phyloP scores from a whole-genome alignment of 2,888 invertebrate genomes.

The Phytoseiulus persimilis region DNA sequence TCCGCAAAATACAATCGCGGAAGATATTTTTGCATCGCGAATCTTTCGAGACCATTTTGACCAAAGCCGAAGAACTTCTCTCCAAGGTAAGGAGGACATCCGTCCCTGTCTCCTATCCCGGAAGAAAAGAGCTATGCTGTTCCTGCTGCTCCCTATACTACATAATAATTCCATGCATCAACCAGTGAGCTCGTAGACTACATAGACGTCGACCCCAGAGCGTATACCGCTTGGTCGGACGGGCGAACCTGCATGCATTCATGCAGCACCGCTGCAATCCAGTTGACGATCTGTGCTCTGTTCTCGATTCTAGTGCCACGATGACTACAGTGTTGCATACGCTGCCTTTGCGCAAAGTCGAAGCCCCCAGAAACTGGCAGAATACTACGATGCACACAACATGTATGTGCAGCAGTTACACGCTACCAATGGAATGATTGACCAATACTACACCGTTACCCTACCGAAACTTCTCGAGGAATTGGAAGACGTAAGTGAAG shows the following conservation, averaged over 20 bases:
- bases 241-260: not conserved
- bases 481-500: slow-evolving; percentile 28
- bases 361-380: slow-evolving; percentile 50
- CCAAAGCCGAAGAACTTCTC: slow-evolving; percentile 72
- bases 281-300: not conserved
- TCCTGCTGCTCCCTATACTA: not conserved
- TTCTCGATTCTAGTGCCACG: slow-evolving; percentile 62
- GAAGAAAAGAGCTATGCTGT: not conserved
- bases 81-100: slow-evolving; percentile 56
- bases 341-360: slow-evolving; percentile 44
- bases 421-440: slow-evolving; percentile 84
- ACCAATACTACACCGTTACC: slow-evolving; percentile 74
- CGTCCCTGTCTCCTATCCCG: not conserved
- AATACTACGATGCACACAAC: slow-evolving; percentile 84
- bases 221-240: not conserved
- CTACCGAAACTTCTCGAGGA: slow-evolving; percentile 74
- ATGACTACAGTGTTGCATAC: slow-evolving; percentile 78
- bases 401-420: slow-evolving; percentile 83
- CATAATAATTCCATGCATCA: not conserved
- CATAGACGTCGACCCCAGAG: not conserved
- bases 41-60: slow-evolving; percentile 75
- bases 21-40: slow-evolving; percentile 83
- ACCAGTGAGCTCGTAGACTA: not conserved
- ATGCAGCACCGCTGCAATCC: not conserved
- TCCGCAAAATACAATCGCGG: slow-evolving; percentile 78